These are phyloP conservation scores for Gastrophysa polygoni DNA, from an alignment of 2,888 invertebrate species.

Conservation along the genomic window DNA sequence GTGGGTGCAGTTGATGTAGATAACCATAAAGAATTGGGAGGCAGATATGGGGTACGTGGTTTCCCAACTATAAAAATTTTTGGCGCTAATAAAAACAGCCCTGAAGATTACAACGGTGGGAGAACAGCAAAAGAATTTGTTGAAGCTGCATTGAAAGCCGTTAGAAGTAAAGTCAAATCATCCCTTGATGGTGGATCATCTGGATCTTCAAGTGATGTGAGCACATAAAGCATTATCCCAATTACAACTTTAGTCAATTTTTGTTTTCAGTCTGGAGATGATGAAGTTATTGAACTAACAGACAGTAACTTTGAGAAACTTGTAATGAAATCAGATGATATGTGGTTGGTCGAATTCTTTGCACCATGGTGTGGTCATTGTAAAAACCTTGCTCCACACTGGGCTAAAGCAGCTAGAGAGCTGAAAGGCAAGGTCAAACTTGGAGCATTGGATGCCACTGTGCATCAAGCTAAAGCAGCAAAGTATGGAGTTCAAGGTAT, in stretches of 20 bases:
- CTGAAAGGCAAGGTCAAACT: conserved; percentile 96
- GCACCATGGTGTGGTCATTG: conserved; percentile 98
- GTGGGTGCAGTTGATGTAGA: conserved; percentile 95
- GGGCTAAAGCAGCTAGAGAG: conserved; percentile 93
- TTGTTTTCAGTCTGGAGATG: conserved; percentile 50
- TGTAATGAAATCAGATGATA: conserved; percentile 90
- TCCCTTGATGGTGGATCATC: conserved; percentile 65
- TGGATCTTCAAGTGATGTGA: conserved; percentile 27
- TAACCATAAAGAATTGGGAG: conserved; percentile 80
- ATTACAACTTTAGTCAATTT: not conserved
- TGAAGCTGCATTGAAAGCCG: conserved; percentile 82
- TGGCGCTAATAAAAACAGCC: conserved; percentile 79
- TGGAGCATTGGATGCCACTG: conserved; percentile 96
- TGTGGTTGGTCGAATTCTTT: conserved; percentile 98
- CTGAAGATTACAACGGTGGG: conserved; percentile 83
- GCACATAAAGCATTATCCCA: not conserved
- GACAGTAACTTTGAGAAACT: conserved; percentile 94
- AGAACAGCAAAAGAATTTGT: conserved; percentile 86
- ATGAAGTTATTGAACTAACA: conserved; percentile 86
- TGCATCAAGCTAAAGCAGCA: conserved; percentile 79
- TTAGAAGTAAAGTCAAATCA: conserved; percentile 74
- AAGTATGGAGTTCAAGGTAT: conserved; percentile 79
- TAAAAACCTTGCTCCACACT: conserved; percentile 95
- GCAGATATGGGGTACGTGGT: conserved; percentile 82
- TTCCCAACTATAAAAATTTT: conserved; percentile 98